Percentiles rank a stretch among this genome's conserved stretches.
Conservation (phyloP, 2,797 vertebrate genomes). For the Muraenolepis orangiensis region DNA sequence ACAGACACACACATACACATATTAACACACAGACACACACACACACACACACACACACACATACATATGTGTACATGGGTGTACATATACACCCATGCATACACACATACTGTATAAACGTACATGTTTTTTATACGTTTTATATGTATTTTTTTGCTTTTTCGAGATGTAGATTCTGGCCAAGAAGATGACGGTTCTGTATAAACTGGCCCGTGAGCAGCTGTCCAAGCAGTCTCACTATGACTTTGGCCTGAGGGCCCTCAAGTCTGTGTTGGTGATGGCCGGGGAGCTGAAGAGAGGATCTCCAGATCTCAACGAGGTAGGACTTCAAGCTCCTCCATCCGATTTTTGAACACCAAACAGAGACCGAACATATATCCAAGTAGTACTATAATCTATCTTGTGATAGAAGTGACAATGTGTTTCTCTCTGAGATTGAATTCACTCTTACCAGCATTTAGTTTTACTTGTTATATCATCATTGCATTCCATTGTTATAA, state of each 20-base stretch:
- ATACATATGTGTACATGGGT: too few relatives aligned
- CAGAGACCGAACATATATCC: not conserved
- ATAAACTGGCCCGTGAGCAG: constrained; percentile 90
- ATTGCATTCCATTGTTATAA: too few relatives aligned
- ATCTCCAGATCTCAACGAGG: constrained; percentile 87
- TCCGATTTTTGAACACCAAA: not conserved
- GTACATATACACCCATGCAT: too few relatives aligned
- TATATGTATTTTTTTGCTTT: too few relatives aligned
- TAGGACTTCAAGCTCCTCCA: constrained; percentile 56
- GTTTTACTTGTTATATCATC: not conserved
- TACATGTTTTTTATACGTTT: too few relatives aligned
- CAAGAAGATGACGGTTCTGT: constrained; percentile 98
- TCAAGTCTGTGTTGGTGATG: constrained; percentile 96
- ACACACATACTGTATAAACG: too few relatives aligned
- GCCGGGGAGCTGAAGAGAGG: constrained; percentile 94
- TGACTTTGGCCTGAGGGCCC: constrained; percentile 93
- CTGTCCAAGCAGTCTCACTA: constrained; percentile 97
- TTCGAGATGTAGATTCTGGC: constrained; percentile 81
- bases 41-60: too few relatives aligned
- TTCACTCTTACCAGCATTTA: not conserved
- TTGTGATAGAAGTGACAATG: not conserved
- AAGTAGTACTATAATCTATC: too few relatives aligned
- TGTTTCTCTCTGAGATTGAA: not conserved
- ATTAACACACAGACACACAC: too few relatives aligned
- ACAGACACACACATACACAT: too few relatives aligned